These are phyloP conservation scores for Bufotes viridis DNA, from an alignment of 2,797 vertebrate species.

Conservation along the genomic window DNA sequence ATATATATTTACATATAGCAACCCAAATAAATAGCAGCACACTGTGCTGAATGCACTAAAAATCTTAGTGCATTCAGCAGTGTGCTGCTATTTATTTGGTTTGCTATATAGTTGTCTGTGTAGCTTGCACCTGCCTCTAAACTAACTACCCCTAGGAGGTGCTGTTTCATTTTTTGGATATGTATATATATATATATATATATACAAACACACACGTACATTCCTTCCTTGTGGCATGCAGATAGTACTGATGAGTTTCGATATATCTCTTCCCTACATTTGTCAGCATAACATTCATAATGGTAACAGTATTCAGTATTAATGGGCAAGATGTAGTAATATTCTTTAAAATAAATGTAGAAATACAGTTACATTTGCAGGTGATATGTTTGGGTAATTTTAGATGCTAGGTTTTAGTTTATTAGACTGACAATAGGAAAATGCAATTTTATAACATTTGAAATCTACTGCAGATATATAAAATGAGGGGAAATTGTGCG, in stretches of 20 bases:
- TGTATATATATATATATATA: no score
- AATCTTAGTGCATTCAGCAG: no score
- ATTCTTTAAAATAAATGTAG: neutral
- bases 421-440: neutral
- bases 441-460: neutral
- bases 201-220: no score
- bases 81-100: no score
- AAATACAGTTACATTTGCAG: neutral
- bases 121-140: no score
- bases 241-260: neutral
- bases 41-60: no score
- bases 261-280: neutral
- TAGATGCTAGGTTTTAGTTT: neutral
- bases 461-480: neutral
- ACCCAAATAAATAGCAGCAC: no score
- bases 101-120: no score
- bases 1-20: no score
- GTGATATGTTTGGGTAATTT: neutral
- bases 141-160: no score
- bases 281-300: neutral
- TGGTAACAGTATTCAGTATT: neutral
- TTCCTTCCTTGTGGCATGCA: no score
- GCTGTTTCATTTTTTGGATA: no score
- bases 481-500: neutral
- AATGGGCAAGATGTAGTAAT: neutral